A percentile compares a stretch with the other conserved stretches of the same genome.
These are phyloP conservation scores for Anoura caudifer DNA, from an alignment of 2,113 vertebrate genomes.

Conservation along the genomic window DNA sequence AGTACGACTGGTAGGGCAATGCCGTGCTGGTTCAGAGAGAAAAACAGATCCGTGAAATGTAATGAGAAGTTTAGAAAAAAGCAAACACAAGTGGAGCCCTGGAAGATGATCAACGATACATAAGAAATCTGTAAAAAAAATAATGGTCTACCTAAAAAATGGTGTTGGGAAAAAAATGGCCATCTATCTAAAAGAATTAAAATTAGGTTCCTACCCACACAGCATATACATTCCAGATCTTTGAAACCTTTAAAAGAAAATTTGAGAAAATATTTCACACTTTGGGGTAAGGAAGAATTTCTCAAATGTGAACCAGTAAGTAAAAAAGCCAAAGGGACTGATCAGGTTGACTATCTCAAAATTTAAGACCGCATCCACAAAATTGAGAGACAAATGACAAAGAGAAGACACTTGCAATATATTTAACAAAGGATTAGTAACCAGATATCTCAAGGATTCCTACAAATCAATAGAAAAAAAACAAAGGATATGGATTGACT, in stretches of 20 bases:
- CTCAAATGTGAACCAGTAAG: background rate
- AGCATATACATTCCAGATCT: background rate
- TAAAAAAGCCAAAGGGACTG: background rate
- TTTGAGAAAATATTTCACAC: background rate
- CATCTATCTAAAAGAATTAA: background rate
- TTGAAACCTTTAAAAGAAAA: background rate
- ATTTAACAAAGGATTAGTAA: background rate
- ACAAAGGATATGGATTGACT: background rate
- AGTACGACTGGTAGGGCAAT: background rate
- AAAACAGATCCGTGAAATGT: background rate
- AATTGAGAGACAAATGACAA: background rate
- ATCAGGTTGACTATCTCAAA: background rate
- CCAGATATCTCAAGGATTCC: background rate
- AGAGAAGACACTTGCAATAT: background rate
- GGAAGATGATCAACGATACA: background rate
- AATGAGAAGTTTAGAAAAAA: background rate
- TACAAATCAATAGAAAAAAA: background rate
- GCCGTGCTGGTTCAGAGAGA: background rate
- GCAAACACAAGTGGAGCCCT: background rate
- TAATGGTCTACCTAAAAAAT: background rate
- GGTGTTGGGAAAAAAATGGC: background rate
- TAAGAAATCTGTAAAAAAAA: background rate
- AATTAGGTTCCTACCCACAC: background rate
- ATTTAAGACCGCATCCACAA: background rate
- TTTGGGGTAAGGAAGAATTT: background rate